Conservation (phyloP, 2,113 vertebrate species). For the Galeopterus variegatus region DNA sequence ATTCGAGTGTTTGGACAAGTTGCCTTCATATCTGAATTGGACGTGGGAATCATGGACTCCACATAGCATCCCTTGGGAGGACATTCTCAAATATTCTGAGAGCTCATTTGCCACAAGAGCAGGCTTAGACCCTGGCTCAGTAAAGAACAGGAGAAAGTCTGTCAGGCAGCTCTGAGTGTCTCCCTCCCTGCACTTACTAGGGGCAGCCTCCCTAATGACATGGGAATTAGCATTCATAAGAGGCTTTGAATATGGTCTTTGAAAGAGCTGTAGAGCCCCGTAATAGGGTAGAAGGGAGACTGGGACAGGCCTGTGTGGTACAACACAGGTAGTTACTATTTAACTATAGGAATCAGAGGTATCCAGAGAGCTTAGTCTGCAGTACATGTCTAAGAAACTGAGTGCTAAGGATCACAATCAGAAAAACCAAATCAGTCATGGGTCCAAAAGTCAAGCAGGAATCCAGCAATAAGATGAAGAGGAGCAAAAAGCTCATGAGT, state of each 20-base stretch:
- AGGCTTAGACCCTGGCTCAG: background rate
- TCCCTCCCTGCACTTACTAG: background rate
- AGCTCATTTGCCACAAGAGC: background rate
- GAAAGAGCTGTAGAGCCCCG: background rate
- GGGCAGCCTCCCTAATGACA: background rate
- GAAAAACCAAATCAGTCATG: background rate
- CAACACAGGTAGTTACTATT: background rate
- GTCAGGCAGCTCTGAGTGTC: background rate
- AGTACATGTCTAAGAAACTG: background rate
- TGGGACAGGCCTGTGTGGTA: background rate
- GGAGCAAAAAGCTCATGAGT: background rate
- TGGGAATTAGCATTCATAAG: background rate
- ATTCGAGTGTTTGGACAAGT: background rate
- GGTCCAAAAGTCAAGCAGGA: background rate
- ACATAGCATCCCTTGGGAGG: background rate
- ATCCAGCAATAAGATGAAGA: conserved; percentile 36
- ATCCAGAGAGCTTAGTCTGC: background rate
- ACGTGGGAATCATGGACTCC: background rate
- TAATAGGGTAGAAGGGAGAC: background rate
- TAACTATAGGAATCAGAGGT: background rate
- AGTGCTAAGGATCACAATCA: background rate
- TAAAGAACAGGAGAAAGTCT: background rate
- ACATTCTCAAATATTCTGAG: background rate
- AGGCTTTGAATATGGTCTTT: background rate
- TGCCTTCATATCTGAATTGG: background rate